A percentile compares a stretch with the other conserved stretches of the same genome.
Evolutionary conservation across 2,797 vertebrate species (phyloP).

Genomic region (Chloroceryle inda): DNA sequence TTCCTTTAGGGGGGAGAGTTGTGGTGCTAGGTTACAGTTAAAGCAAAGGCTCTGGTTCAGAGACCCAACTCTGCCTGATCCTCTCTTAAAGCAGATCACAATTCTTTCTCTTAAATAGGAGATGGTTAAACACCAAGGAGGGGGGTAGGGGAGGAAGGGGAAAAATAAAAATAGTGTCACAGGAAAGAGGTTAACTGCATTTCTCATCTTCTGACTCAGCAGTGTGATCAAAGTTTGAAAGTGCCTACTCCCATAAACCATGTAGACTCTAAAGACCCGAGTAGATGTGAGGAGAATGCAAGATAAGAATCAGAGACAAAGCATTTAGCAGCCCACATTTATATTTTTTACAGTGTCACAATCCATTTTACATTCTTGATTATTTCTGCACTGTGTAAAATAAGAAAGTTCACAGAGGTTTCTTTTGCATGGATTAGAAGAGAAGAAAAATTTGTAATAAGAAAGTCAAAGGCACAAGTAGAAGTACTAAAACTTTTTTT

Average conservation of each 20-base stretch:
- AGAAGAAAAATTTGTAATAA: conserved; percentile 11
- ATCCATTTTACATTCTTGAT: neutral
- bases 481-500: neutral
- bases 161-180: neutral
- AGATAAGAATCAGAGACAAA: neutral
- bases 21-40: neutral
- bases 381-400: conserved; percentile 17
- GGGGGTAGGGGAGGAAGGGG: neutral
- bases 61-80: neutral
- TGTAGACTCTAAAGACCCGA: conserved; percentile 1
- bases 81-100: neutral
- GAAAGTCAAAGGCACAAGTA: neutral
- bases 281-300: neutral
- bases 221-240: neutral
- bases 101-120: neutral
- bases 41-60: neutral
- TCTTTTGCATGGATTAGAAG: neutral
- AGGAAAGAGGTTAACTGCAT: neutral
- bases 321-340: neutral
- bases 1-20: neutral
- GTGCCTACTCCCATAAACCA: neutral
- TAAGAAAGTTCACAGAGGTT: neutral
- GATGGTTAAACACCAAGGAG: neutral
- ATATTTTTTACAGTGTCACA: conserved; percentile 43
- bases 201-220: neutral